Conservation (phyloP, 2,797 vertebrate genomes). For the Myotis pilosus region DNA sequence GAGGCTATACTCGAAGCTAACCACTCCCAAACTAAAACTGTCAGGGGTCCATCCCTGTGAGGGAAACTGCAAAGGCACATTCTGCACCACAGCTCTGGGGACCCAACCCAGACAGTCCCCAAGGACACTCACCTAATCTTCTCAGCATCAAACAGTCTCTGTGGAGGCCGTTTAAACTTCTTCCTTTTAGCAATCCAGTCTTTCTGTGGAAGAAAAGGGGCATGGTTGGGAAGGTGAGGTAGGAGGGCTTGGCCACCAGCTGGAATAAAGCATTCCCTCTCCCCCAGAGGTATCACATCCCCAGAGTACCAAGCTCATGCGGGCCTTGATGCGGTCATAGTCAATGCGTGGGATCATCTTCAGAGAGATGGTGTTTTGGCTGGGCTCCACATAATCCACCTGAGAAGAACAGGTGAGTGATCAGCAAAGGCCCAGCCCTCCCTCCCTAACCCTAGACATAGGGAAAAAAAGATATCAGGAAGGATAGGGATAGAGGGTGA, state of each 20-base stretch:
- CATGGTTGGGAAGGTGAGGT: not conserved
- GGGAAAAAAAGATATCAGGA: not conserved
- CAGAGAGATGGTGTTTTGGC: constrained; percentile 97
- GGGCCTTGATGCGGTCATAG: constrained; percentile 96
- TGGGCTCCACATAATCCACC: constrained; percentile 98
- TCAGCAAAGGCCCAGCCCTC: not conserved
- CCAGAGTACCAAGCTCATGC: constrained; percentile 92
- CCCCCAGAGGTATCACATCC: too few relatives aligned
- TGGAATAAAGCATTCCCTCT: too few relatives aligned
- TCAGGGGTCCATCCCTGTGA: not conserved
- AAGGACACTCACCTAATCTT: constrained; percentile 90
- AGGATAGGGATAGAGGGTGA: not conserved
- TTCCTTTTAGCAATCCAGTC: constrained; percentile 97
- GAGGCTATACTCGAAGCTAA: not conserved
- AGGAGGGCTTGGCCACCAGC: not conserved
- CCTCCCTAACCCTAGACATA: not conserved
- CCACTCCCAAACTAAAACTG: not conserved
- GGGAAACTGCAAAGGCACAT: not conserved
- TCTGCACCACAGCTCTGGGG: not conserved
- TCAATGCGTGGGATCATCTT: constrained; percentile 98
- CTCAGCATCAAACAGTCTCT: constrained; percentile 95
- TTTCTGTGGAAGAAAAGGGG: constrained; percentile 85
- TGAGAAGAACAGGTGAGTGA: constrained; percentile 55
- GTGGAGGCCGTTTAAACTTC: constrained; percentile 94
- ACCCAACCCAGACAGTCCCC: not conserved